Percentiles rank a stretch among this genome's conserved stretches.
phyloP scores from a whole-genome alignment of 2,888 invertebrate species.

The Drosophila conformis region DNA sequence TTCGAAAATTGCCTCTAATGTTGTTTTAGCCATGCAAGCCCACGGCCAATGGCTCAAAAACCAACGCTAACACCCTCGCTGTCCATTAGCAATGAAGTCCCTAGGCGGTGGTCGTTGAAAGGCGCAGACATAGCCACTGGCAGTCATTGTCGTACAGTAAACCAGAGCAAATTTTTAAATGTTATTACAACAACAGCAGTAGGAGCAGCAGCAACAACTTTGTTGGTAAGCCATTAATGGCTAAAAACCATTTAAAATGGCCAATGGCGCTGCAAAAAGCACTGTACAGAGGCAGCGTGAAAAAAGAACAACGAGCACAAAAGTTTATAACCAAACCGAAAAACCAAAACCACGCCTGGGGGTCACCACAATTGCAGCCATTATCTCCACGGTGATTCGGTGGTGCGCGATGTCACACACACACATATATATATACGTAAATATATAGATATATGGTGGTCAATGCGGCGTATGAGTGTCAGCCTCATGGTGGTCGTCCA shows the following conservation, averaged over 20 bases:
- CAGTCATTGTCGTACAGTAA: slow-evolving; percentile 45
- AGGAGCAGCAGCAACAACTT: slow-evolving; percentile 25
- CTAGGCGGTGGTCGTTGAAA: slow-evolving; percentile 41
- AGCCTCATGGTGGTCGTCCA: slow-evolving; percentile 33
- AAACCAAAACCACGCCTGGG: slow-evolving; percentile 78
- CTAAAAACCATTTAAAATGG: slow-evolving; percentile 77
- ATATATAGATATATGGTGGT: slow-evolving; percentile 20
- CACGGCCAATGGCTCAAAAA: slow-evolving; percentile 26
- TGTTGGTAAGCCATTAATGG: slow-evolving; percentile 67
- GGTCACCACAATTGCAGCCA: slow-evolving; percentile 80
- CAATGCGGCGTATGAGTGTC: slow-evolving; percentile 68
- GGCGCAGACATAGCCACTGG: slow-evolving; percentile 30
- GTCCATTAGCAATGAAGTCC: slow-evolving; percentile 69
- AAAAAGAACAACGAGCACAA: slow-evolving; percentile 54
- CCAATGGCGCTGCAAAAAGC: slow-evolving; percentile 65
- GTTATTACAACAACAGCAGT: slow-evolving; percentile 70
- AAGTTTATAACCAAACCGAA: slow-evolving; percentile 77
- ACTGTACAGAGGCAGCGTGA: slow-evolving; percentile 23
- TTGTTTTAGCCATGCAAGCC: slow-evolving; percentile 46
- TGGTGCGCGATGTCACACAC: slow-evolving; percentile 40
- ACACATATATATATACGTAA: slow-evolving; percentile 17
- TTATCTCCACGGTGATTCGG: slow-evolving; percentile 73
- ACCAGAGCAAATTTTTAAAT: slow-evolving; percentile 75
- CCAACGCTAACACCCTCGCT: slow-evolving; percentile 16
- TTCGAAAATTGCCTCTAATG: slow-evolving; percentile 61